phyloP scores from a whole-genome alignment of 2,797 vertebrate species.

The Chloroceryle inda region DNA sequence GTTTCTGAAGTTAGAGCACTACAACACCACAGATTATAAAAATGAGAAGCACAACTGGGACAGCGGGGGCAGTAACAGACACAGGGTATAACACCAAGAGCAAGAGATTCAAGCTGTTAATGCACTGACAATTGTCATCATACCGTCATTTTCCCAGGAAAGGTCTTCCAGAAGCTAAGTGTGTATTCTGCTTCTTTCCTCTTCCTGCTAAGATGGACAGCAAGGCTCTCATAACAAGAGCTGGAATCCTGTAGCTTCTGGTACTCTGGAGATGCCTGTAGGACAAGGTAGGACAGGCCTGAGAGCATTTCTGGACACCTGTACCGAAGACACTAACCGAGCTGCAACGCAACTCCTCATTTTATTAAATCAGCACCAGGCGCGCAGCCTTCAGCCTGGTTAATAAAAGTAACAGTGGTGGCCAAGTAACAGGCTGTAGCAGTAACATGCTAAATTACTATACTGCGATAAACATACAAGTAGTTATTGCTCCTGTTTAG shows the following conservation, averaged over 20 bases:
- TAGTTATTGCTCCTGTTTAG: neutral
- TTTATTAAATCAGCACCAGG: neutral
- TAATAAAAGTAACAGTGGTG: neutral
- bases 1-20: neutral
- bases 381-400: neutral
- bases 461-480: neutral
- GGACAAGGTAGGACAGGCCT: neutral
- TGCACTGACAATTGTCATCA: neutral
- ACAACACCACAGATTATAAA: neutral
- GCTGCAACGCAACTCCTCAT: neutral
- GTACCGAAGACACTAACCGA: neutral
- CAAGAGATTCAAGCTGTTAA: neutral
- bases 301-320: neutral
- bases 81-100: neutral
- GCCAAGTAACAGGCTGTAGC: neutral
- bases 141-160: conserved; percentile 99
- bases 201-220: conserved; percentile 88
- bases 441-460: neutral
- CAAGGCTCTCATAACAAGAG: conserved; percentile 89
- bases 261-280: conserved; percentile 89
- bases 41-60: neutral
- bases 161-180: conserved; percentile 95
- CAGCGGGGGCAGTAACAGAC: neutral
- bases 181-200: conserved; percentile 94
- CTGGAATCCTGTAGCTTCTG: conserved; percentile 92